Conservation (phyloP, 30 jellyfish, hydroid and myxozoan genomes). For the Cassiopea xamachana region DNA sequence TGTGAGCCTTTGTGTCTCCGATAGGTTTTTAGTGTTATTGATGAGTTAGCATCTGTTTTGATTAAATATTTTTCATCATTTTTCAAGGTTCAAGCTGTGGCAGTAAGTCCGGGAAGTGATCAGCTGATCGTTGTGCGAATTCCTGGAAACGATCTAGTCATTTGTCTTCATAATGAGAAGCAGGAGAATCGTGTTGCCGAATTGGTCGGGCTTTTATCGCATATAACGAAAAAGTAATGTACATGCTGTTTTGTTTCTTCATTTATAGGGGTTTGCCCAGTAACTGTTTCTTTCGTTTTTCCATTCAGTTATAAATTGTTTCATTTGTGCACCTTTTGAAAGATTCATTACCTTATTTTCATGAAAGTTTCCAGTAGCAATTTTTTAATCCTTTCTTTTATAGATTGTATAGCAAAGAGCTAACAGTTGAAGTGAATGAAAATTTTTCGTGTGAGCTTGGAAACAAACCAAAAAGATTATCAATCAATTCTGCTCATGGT, state of each 20-base stretch:
- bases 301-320: background rate
- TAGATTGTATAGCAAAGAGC: constrained; percentile 57
- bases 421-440: constrained; percentile 79
- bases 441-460: constrained; percentile 83
- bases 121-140: constrained; percentile 73
- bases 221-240: constrained; percentile 67
- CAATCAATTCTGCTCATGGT: constrained; percentile 41
- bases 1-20: no score
- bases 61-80: background rate
- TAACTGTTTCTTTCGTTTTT: background rate
- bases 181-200: constrained; percentile 94
- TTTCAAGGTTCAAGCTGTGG: constrained; percentile 82
- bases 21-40: no score
- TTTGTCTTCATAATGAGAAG: constrained; percentile 88
- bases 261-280: background rate
- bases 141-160: constrained; percentile 85
- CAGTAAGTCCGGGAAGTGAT: constrained; percentile 83
- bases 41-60: background rate
- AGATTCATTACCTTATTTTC: background rate
- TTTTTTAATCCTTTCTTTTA: constrained; percentile 6
- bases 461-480: constrained; percentile 58
- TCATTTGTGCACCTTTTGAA: background rate
- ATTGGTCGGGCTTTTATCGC: constrained; percentile 71
- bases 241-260: background rate
- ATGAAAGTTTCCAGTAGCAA: background rate